Conservation (phyloP, 1,140 invertebrate genomes). For the Microplitis mediator region DNA sequence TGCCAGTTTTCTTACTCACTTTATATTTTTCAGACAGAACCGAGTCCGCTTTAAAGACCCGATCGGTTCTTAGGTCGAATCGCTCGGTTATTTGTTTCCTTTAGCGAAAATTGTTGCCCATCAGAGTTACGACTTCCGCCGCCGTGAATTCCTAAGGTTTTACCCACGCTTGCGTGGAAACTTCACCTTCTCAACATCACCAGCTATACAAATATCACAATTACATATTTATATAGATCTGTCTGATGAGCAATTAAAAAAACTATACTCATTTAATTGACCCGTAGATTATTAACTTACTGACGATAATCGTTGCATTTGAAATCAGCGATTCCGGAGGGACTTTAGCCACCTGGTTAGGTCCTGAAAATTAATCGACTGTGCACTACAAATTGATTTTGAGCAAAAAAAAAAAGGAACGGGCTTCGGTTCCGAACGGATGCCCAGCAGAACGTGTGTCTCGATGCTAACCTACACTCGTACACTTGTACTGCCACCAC, state of each 20-base stretch:
- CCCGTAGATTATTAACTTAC: neutral
- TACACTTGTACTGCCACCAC: too few species aligned
- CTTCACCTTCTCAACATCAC: neutral
- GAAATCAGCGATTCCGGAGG: neutral
- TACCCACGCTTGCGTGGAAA: constrained; percentile 22
- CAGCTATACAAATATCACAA: too few species aligned
- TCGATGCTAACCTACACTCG: neutral
- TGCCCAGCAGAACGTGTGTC: constrained; percentile 12
- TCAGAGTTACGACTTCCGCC: constrained; percentile 26
- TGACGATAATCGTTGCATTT: neutral
- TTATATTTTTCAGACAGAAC: neutral
- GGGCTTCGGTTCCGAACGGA: constrained; percentile 27
- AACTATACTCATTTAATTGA: too few species aligned
- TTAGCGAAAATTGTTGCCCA: constrained; percentile 20
- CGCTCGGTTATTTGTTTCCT: neutral
- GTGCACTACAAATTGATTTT: constrained; percentile 50
- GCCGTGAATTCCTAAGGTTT: constrained; percentile 19
- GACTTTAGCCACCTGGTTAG: constrained; percentile 33
- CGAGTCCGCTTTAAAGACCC: neutral
- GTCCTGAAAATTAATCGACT: constrained; percentile 46
- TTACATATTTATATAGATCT: too few species aligned
- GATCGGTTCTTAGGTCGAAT: constrained; percentile 2
- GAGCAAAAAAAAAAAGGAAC: constrained; percentile 41
- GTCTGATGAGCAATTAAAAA: too few species aligned
- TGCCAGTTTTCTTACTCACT: constrained; percentile 3